Conservation (phyloP, 2,888 invertebrate species). For the Choristoneura rosaceana region DNA sequence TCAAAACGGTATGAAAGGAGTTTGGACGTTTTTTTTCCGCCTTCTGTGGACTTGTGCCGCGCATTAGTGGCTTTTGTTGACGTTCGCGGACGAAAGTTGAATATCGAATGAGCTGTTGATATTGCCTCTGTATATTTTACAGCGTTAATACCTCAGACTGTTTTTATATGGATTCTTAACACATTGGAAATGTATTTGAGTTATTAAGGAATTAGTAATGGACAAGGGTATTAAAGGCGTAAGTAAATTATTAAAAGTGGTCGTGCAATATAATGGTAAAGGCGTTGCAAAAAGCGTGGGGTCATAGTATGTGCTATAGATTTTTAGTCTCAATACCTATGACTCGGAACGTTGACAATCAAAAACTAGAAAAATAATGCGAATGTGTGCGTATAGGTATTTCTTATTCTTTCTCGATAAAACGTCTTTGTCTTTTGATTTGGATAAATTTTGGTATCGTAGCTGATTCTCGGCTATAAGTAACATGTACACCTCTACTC, state of each 20-base stretch:
- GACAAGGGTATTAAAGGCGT: neutral
- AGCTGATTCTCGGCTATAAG: no score
- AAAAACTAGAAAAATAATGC: no score
- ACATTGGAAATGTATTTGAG: neutral
- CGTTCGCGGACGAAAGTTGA: constrained; percentile 74
- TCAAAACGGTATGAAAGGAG: constrained; percentile 42
- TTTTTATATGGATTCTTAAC: constrained; percentile 20
- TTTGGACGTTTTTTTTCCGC: constrained; percentile 64
- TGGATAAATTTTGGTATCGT: no score
- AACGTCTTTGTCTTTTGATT: no score
- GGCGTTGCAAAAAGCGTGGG: neutral
- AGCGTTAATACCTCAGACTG: constrained; percentile 15
- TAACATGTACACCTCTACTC: no score
- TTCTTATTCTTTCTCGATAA: no score
- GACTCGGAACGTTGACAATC: no score
- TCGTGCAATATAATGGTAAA: neutral
- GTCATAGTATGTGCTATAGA: neutral
- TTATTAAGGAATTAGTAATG: constrained; percentile 5
- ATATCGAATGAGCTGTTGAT: constrained; percentile 51
- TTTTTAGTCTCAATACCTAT: no score
- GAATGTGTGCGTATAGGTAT: no score
- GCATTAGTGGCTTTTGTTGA: constrained; percentile 80
- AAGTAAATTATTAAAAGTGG: neutral
- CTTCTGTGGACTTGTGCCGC: constrained; percentile 80
- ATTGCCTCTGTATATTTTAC: constrained; percentile 34